Base-by-base conservation (phyloP, 1,140 invertebrate genomes). In the Bombus impatiens region DNA sequence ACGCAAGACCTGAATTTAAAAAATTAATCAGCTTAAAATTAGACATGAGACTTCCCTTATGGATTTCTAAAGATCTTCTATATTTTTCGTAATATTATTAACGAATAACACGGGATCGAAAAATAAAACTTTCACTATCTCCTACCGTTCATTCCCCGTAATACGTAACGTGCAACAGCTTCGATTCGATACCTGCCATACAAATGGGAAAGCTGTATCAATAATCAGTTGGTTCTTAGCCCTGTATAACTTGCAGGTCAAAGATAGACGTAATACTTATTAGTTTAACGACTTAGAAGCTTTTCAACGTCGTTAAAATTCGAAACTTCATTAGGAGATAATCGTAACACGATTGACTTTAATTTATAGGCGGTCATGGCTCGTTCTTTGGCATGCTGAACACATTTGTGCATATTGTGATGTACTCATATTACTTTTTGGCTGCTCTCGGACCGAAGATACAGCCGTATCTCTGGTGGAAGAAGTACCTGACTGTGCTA, bases 401-500 rank as follows among this genome's bases (percentile, higher is more conserved):
- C 94, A 98, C 97, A 3, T 98, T 98, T 89, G 98, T 99, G 6
- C 98, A 99, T 93, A 97, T 98, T 57, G 95, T 99, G 44, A 99
- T 99, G 98, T 99, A 99, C 94, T 96, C 96, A 0, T 99, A 99
- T 93, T 99, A 99, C 94, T 95, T 98, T 86, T 94, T 99, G 77
- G 97, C 98, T 25, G 98, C 98, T 0, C 96, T 99, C 87, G 98
- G 98, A 71, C 98, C 98, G 0, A 95, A 96, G 71, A 96, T 98
- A 89, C 98, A 98, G 93, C 98, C 97, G 78, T 98, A 97, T 92
- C 95, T 99, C 13, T 99, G 98, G 98, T 99, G 98, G 98, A 99
- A 99, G 95, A 98, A 97, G 92, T 98, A 99, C 92, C 94, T 99
- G 65, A 99, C 98, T 0, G 96, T 96, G 4, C 93, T 99, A 87